Conservation (phyloP, 92 coral and sea anemone species). For the Scolanthus callimorphus region DNA sequence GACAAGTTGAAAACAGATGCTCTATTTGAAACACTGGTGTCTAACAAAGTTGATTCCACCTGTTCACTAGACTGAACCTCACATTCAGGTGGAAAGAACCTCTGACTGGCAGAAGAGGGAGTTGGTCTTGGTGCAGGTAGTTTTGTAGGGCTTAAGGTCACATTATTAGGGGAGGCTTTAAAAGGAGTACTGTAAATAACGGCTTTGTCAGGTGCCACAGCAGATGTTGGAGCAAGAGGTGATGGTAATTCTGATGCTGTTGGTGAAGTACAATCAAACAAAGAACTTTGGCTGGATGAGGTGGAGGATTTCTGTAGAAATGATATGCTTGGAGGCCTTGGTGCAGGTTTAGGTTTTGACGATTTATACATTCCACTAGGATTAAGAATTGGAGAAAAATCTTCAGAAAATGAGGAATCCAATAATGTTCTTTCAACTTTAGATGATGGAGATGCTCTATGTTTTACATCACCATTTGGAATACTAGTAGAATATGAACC, state of each 20-base stretch:
- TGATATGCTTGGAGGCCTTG: conserved; percentile 21
- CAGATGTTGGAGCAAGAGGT: background rate
- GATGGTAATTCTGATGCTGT: background rate
- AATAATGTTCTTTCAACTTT: conserved; percentile 31
- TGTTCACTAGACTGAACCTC: background rate
- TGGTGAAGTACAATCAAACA: background rate
- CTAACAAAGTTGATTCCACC: conserved; percentile 21
- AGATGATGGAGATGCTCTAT: conserved; percentile 47
- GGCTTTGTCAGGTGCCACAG: conserved; percentile 1
- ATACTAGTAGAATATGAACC: background rate
- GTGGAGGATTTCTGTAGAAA: background rate
- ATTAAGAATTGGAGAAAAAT: conserved; percentile 18
- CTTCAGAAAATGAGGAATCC: conserved; percentile 53
- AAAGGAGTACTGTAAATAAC: conserved; percentile 23
- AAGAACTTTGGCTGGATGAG: background rate
- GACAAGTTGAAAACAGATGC: conserved; percentile 16
- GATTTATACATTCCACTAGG: conserved; percentile 13
- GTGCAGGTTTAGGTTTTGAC: conserved; percentile 36
- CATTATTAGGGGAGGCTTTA: conserved; percentile 1
- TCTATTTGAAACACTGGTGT: conserved; percentile 22
- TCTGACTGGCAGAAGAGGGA: background rate
- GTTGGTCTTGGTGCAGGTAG: too few species aligned
- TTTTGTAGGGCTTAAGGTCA: conserved; percentile 6
- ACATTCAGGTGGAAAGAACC: too few species aligned
- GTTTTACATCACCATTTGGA: conserved; percentile 1